Conservation (phyloP, 2,113 vertebrate genomes). For the Pelusios castaneus region DNA sequence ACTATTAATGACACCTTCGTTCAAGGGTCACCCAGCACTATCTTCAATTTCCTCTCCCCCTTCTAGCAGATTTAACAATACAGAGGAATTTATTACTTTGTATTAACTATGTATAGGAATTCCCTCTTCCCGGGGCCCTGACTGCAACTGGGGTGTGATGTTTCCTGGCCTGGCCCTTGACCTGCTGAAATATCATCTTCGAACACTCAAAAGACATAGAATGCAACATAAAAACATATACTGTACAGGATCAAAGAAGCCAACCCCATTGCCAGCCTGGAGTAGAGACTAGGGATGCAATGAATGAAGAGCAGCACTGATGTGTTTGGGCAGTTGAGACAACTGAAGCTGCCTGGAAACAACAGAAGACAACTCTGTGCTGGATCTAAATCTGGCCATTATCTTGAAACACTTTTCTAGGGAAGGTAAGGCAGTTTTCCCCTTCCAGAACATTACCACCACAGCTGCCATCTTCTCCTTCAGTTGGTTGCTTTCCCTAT, state of each 20-base stretch:
- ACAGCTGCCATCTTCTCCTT: too few species aligned
- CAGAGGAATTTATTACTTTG: not conserved
- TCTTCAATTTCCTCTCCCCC: conserved; percentile 23
- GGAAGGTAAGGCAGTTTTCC: not conserved
- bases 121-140: not conserved
- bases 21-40: conserved; percentile 12
- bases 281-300: not conserved
- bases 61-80: not conserved
- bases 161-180: not conserved
- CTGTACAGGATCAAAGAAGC: not conserved
- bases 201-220: not conserved
- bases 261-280: not conserved
- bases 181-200: not conserved
- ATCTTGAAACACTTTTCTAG: not conserved
- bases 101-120: not conserved
- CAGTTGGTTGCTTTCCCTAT: too few species aligned
- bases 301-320: not conserved
- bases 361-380: not conserved
- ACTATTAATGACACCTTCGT: not conserved
- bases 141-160: not conserved
- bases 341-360: not conserved
- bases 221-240: not conserved
- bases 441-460: too few species aligned
- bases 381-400: not conserved
- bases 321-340: accelerated